These are phyloP conservation scores for Rhopalosiphum padi DNA, from an alignment of 1,140 invertebrate genomes.

Conservation along the genomic window DNA sequence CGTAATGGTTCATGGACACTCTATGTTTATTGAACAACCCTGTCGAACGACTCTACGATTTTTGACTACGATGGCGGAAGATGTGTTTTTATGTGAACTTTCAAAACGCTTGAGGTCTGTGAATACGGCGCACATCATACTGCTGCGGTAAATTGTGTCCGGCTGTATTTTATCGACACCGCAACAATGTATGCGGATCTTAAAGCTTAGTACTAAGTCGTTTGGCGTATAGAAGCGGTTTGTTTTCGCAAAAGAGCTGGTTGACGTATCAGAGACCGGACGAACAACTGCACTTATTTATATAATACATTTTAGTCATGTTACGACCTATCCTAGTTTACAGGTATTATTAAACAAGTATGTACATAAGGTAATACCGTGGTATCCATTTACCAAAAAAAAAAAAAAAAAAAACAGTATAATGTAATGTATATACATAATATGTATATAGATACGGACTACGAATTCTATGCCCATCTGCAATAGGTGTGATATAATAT, in stretches of 20 bases:
- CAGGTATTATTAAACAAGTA: not conserved
- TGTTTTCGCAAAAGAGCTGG: not conserved
- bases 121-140: not conserved
- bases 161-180: not conserved
- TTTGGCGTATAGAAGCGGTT: not conserved
- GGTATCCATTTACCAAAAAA: not conserved
- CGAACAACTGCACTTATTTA: not conserved
- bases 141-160: not conserved
- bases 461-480: not conserved
- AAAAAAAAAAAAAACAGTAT: not conserved
- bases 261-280: not conserved
- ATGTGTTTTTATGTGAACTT: not conserved
- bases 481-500: not conserved
- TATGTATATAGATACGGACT: not conserved
- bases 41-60: not conserved
- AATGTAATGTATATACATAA: not conserved
- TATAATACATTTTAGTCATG: not conserved
- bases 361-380: not conserved
- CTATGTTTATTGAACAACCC: not conserved
- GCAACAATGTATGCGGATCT: not conserved
- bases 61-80: not conserved
- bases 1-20: not conserved
- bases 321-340: not conserved
- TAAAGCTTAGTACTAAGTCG: not conserved
- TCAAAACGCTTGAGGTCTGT: not conserved